Conservation (phyloP, 2,113 vertebrate genomes). For the Helogale parvula region DNA sequence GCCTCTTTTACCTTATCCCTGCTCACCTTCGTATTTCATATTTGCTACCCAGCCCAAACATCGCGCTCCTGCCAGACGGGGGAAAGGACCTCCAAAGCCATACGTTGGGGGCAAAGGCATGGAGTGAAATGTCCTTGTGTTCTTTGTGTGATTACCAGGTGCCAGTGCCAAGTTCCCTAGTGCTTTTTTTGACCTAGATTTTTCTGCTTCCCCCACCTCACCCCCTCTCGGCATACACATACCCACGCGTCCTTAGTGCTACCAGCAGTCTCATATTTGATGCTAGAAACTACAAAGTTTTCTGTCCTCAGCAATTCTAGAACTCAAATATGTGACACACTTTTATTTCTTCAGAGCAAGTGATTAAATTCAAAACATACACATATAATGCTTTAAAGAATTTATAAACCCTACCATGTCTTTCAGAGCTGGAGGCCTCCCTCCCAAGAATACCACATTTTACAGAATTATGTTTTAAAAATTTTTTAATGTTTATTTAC, state of each 20-base stretch:
- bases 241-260: background rate
- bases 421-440: conserved; percentile 62
- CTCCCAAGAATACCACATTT: conserved; percentile 8
- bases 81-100: background rate
- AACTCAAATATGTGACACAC: conserved; percentile 62
- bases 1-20: background rate
- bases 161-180: background rate
- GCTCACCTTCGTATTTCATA: background rate
- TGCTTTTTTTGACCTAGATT: conserved; percentile 73
- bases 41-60: background rate
- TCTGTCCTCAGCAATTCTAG: conserved; percentile 69
- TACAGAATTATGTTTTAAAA: background rate
- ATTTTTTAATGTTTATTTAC: too few relatives aligned
- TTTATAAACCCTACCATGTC: conserved; percentile 20
- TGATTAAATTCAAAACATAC: conserved; percentile 58
- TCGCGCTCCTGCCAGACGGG: background rate
- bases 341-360: conserved; percentile 56
- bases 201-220: background rate
- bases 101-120: background rate
- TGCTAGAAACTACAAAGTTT: conserved; percentile 56
- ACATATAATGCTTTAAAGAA: conserved; percentile 58
- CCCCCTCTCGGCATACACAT: background rate
- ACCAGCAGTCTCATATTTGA: conserved; percentile 55
- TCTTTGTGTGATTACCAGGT: background rate
- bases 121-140: background rate